Base-by-base conservation (phyloP, 2,113 vertebrate genomes). In the Silurus glanis region DNA sequence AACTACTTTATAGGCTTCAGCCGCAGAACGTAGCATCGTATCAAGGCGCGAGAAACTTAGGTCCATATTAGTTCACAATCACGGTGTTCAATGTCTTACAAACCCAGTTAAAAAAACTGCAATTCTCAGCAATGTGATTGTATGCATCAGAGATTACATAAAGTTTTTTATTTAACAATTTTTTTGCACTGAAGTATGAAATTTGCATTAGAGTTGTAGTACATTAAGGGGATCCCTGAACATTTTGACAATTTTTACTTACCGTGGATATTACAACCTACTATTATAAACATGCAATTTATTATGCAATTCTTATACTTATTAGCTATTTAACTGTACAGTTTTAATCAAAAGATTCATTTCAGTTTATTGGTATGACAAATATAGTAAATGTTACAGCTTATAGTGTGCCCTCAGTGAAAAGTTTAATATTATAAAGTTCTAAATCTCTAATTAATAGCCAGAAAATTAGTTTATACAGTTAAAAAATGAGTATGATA, bases 1-100 rank as follows among this genome's bases (percentile, higher is more conserved):
- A 95, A 94, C 95, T 96, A 96, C 95, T 96, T 96, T 94, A 9
- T 90, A 84, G 19, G 83, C 83, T 72, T 87, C 72, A 86, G 83
- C 74, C 80, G 92, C 87, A 91, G 81, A 87, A 92, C 91, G 91
- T 79, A 88, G 91, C 91, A 87, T 85, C 87, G 58, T 91, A 91
- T 84, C 91, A 90, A 62, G 64, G 84, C 90, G 92, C 80, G 90
- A 92, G 89, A 92, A 78, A 95, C 94, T 86, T 96, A 95, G 94
- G 89, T 66, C 90, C 88, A 58, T 17, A 9, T 28, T 4, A 58
- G 7, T 79, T 79, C 0, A 45, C 28, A 9, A 3, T 79, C 6
- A 78, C 51, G 23, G 6, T 8, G 23, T 23, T 23, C 23, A 23
- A 78, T 28, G n/a, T 25, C 47, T 28, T 17, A 14, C 14, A 55